Conservation (phyloP, 2,797 vertebrate genomes). For the Liasis olivaceus region DNA sequence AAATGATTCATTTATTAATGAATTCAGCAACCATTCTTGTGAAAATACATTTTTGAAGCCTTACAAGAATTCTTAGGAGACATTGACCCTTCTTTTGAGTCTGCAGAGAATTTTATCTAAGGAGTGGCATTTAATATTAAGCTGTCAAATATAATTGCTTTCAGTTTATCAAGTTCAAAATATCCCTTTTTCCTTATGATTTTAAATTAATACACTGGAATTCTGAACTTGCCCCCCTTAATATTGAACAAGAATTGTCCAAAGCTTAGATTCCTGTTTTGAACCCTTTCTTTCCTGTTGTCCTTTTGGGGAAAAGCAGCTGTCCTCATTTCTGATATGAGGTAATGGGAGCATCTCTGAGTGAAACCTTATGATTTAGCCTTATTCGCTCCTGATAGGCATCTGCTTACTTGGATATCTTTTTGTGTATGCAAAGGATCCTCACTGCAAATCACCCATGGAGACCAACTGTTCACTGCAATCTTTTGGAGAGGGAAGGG, state of each 20-base stretch:
- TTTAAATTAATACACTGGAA: neutral
- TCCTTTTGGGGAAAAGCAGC: too few species aligned
- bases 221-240: neutral
- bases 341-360: too few species aligned
- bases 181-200: neutral
- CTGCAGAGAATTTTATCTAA: slow-evolving; percentile 1
- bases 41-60: neutral
- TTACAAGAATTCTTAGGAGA: neutral
- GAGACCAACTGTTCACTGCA: too few species aligned
- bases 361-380: too few species aligned
- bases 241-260: neutral
- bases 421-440: too few species aligned
- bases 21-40: neutral
- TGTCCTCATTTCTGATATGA: too few species aligned
- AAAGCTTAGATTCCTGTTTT: too few species aligned
- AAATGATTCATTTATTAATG: neutral
- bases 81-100: neutral
- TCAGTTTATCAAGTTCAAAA: neutral
- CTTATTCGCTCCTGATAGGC: too few species aligned
- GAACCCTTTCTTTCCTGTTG: too few species aligned
- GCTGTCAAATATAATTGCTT: slow-evolving; percentile 20
- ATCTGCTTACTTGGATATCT: too few species aligned
- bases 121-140: slow-evolving; percentile 13
- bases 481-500: too few species aligned
- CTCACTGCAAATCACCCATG: too few species aligned